Conservation (phyloP, 2,888 invertebrate genomes). For the Busseola fusca region DNA sequence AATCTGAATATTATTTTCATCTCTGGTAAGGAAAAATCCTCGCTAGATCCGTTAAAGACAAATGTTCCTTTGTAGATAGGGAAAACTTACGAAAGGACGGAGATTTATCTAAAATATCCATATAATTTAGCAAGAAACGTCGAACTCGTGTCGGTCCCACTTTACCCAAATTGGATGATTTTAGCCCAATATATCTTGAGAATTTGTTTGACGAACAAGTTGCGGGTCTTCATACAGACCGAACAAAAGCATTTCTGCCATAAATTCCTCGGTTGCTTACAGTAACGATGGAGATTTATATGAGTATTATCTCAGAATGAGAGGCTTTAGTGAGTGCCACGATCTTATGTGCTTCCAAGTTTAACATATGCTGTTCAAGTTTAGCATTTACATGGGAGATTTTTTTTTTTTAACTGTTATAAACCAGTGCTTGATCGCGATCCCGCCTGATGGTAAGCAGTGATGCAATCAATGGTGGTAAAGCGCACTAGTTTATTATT, state of each 20-base stretch:
- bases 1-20: conserved; percentile 71
- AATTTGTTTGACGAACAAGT: conserved; percentile 86
- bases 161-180: conserved; percentile 87
- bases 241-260: conserved; percentile 82
- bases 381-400: conserved; percentile 7
- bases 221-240: conserved; percentile 73
- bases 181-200: conserved; percentile 83
- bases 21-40: conserved; percentile 75
- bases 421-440: too few species aligned
- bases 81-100: conserved; percentile 80
- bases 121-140: conserved; percentile 84
- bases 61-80: conserved; percentile 85
- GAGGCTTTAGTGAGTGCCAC: conserved; percentile 70
- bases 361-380: conserved; percentile 25
- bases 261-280: conserved; percentile 82
- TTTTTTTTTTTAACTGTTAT: too few species aligned
- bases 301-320: conserved; percentile 76
- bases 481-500: too few species aligned
- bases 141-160: conserved; percentile 85
- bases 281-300: conserved; percentile 80
- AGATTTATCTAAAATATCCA: conserved; percentile 88
- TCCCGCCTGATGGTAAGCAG: too few species aligned
- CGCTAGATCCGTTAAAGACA: conserved; percentile 81
- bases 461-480: too few species aligned
- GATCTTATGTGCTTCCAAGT: conserved; percentile 67